Conservation (phyloP, 1,140 invertebrate species). For the Lepidotrigona ventralis region DNA sequence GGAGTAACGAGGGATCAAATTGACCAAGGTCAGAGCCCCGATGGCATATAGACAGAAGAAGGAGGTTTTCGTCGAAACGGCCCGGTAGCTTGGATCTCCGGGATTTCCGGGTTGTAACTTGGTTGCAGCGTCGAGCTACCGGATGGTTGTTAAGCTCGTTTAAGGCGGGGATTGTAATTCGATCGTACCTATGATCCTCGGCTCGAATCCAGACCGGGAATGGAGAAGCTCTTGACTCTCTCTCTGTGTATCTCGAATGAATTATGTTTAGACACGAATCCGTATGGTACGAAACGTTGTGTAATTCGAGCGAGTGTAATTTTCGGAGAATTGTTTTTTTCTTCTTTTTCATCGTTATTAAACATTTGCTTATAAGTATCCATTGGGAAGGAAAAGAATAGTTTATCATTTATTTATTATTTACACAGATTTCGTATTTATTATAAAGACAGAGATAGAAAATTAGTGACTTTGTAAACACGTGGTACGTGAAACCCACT, state of each 20-base stretch:
- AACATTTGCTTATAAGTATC: no score
- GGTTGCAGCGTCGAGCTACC: background rate
- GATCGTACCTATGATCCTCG: conserved; percentile 10
- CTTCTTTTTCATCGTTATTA: no score
- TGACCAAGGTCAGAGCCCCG: background rate
- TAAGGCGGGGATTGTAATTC: conserved; percentile 18
- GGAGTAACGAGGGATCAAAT: conserved; percentile 12
- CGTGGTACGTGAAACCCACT: no score
- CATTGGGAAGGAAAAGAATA: no score
- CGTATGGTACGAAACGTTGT: no score
- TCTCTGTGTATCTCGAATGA: background rate
- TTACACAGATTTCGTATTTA: no score
- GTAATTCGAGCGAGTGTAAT: no score
- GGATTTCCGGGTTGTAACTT: background rate
- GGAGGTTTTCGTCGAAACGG: background rate
- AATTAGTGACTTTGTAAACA: no score
- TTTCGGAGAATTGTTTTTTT: no score
- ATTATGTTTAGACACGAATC: background rate
- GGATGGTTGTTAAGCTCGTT: conserved; percentile 19
- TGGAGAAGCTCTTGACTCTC: background rate
- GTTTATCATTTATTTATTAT: no score
- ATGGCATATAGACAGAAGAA: background rate
- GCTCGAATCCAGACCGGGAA: background rate
- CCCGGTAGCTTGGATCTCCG: background rate
- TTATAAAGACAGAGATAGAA: no score